Evolutionary conservation across 2,113 vertebrate genomes (phyloP).

Genomic region (Budorcas taxicolor): DNA sequence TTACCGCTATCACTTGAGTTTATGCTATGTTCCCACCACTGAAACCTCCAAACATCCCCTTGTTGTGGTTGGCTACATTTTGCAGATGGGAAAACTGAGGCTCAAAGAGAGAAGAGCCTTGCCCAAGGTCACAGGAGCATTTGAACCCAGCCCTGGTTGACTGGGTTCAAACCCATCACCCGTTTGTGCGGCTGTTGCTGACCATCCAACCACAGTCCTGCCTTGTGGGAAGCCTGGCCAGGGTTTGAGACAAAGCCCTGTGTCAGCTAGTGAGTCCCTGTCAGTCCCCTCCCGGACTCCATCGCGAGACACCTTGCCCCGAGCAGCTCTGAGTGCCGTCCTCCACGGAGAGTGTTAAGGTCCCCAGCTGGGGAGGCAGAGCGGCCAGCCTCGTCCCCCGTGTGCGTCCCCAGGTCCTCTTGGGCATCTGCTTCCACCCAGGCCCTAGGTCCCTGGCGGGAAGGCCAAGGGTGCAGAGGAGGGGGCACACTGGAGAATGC

Average conservation of each 20-base stretch:
- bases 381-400: background rate
- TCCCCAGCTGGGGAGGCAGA: background rate
- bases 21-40: fast-evolving
- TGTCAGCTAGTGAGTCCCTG: constrained; percentile 64
- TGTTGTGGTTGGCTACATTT: fast-evolving
- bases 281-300: constrained; percentile 23
- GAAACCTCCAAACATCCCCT: background rate
- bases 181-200: background rate
- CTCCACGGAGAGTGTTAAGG: constrained; percentile 42
- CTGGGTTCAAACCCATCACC: background rate
- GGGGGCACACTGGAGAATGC: background rate
- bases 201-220: background rate
- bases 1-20: fast-evolving
- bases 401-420: background rate
- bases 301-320: constrained; percentile 72
- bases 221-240: constrained; percentile 40
- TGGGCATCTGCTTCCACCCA: background rate
- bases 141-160: no score
- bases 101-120: background rate
- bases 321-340: constrained; percentile 35
- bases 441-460: background rate
- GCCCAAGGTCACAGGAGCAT: fast-evolving
- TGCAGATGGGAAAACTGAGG: background rate
- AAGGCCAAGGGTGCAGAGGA: background rate
- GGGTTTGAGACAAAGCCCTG: constrained; percentile 58